phyloP scores from a whole-genome alignment of 2,113 vertebrate genomes.

The Laticauda laticaudata region DNA sequence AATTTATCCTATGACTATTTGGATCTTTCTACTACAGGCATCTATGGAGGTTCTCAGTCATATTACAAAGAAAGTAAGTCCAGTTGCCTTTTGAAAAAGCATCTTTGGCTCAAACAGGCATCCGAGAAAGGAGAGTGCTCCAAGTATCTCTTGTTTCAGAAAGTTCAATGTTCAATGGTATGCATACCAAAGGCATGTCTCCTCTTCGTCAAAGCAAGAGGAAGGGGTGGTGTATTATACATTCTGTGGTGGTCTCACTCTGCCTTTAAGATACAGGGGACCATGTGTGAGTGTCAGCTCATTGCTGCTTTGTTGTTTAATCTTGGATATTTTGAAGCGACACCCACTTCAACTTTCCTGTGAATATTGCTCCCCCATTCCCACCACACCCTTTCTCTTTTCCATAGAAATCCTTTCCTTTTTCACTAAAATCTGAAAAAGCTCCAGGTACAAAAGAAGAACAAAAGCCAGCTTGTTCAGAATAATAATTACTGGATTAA shows the following conservation, averaged over 20 bases:
- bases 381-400: neutral
- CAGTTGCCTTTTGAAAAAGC: neutral
- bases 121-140: neutral
- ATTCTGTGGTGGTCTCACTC: neutral
- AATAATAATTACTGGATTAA: conserved; percentile 31
- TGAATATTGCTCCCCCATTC: neutral
- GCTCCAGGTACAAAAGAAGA: neutral
- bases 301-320: neutral
- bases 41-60: neutral
- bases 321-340: neutral
- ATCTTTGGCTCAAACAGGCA: neutral
- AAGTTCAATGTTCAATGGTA: neutral
- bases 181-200: neutral
- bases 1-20: neutral
- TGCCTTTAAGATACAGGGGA: neutral
- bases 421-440: conserved; percentile 16
- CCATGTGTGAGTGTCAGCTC: neutral
- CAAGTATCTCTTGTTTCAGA: neutral
- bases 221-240: neutral
- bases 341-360: neutral
- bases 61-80: neutral
- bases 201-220: neutral
- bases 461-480: conserved; percentile 7
- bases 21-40: no score
- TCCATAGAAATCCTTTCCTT: neutral